Percentiles rank a stretch among this genome's conserved stretches.
phyloP scores from a whole-genome alignment of 1,140 invertebrate species.

The Lordiphosa collinella region DNA sequence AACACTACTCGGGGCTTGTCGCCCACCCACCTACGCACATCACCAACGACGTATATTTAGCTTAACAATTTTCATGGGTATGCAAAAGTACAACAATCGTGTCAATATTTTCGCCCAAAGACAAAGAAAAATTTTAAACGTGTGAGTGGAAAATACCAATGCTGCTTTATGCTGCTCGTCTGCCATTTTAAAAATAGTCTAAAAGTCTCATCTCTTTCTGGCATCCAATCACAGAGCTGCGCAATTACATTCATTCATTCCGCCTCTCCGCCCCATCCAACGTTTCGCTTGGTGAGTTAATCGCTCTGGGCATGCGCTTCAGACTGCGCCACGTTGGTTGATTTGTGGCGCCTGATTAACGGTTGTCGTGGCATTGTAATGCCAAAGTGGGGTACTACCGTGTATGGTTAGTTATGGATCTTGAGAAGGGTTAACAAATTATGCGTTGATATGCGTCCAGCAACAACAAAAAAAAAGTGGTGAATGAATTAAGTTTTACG shows the following conservation, averaged over 20 bases:
- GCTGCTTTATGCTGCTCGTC: constrained; percentile 5
- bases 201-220: background rate
- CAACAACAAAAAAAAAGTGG: background rate
- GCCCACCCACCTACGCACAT: constrained; percentile 40
- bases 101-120: constrained; percentile 66
- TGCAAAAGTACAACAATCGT: constrained; percentile 57
- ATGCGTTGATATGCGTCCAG: constrained; percentile 34
- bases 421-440: constrained; percentile 62
- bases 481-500: constrained; percentile 31
- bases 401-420: constrained; percentile 8
- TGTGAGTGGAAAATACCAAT: constrained; percentile 50
- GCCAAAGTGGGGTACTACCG: constrained; percentile 37
- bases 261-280: background rate
- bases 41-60: constrained; percentile 48
- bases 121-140: constrained; percentile 48
- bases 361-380: constrained; percentile 46
- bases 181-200: constrained; percentile 26
- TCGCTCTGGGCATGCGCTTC: background rate
- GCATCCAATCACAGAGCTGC: constrained; percentile 18
- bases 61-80: constrained; percentile 59
- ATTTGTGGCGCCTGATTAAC: constrained; percentile 69
- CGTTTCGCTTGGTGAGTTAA: background rate
- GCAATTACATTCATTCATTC: background rate
- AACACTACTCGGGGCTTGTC: constrained; percentile 33
- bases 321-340: constrained; percentile 10